Evolutionary conservation across 2,888 invertebrate genomes (phyloP).

Genomic region (Chrysolina haemoptera): DNA sequence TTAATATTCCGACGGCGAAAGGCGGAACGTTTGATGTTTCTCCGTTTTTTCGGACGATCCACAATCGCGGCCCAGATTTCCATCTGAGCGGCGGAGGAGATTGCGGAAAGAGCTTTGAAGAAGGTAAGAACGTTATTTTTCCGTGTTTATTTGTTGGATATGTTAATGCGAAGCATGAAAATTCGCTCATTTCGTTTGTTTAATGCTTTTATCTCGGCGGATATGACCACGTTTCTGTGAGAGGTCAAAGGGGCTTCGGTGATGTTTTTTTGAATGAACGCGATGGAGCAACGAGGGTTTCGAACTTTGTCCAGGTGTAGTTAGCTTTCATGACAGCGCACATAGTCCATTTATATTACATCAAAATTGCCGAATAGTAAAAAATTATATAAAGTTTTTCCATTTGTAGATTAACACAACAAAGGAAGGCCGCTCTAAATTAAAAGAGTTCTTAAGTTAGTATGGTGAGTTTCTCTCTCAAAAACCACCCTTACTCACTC

Average conservation of each 20-base stretch:
- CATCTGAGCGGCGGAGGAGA: slow-evolving; percentile 11
- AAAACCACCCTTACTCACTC: too few relatives aligned
- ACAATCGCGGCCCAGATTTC: slow-evolving; percentile 19
- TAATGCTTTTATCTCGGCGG: slow-evolving; percentile 20
- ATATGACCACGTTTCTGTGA: slow-evolving; percentile 10
- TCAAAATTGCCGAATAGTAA: too few relatives aligned
- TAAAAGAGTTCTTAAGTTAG: too few relatives aligned
- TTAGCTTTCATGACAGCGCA: too few relatives aligned
- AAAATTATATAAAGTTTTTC: too few relatives aligned
- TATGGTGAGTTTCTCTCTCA: too few relatives aligned
- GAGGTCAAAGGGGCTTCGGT: slow-evolving; percentile 17
- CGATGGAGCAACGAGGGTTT: not conserved
- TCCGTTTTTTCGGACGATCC: slow-evolving; percentile 22
- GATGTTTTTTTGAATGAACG: slow-evolving; percentile 28
- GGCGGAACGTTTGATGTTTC: slow-evolving; percentile 23
- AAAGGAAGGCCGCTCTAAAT: too few relatives aligned
- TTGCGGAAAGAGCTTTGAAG: slow-evolving; percentile 25
- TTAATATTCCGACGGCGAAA: slow-evolving; percentile 53
- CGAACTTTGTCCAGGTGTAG: too few relatives aligned
- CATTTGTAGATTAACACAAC: too few relatives aligned
- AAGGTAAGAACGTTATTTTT: slow-evolving; percentile 4
- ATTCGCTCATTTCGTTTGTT: slow-evolving; percentile 27
- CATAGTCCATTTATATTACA: too few relatives aligned
- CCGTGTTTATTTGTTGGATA: slow-evolving; percentile 26
- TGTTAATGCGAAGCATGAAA: slow-evolving; percentile 28